Evolutionary conservation across 2,797 vertebrate species (phyloP).

Genomic region (Triplophysa yarkandensis): DNA sequence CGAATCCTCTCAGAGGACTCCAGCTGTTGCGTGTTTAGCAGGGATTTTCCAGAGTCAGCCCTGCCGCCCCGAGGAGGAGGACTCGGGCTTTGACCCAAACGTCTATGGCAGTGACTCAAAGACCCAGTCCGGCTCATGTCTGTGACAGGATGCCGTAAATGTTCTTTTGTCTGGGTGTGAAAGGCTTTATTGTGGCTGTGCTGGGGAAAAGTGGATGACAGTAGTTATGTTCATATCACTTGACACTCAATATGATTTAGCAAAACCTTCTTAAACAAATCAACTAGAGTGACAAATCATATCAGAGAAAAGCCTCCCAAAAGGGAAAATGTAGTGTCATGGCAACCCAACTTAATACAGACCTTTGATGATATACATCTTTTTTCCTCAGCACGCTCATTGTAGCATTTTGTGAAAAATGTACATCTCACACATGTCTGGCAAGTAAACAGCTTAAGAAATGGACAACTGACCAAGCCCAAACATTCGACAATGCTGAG

Average conservation of each 20-base stretch:
- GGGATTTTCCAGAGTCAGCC: constrained; percentile 61
- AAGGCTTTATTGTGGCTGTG: not conserved
- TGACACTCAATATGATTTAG: not conserved
- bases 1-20: constrained; percentile 66
- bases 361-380: not conserved
- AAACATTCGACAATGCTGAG: not conserved
- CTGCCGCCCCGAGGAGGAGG: constrained; percentile 53
- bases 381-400: not conserved
- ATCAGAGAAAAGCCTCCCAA: constrained; percentile 1
- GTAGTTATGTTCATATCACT: not conserved
- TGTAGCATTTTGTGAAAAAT: not conserved
- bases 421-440: not conserved
- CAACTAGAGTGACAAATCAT: not conserved
- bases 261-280: not conserved
- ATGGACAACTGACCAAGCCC: constrained; percentile 21
- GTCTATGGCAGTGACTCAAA: constrained; percentile 57
- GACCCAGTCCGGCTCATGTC: constrained; percentile 52
- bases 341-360: not conserved
- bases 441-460: constrained; percentile 25
- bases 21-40: constrained; percentile 70
- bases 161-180: constrained; percentile 11
- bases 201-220: not conserved
- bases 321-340: not conserved
- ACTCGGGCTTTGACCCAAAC: constrained; percentile 43
- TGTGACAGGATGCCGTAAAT: constrained; percentile 26